Conservation (phyloP, 1,140 invertebrate genomes). For the Chlorops oryzae region DNA sequence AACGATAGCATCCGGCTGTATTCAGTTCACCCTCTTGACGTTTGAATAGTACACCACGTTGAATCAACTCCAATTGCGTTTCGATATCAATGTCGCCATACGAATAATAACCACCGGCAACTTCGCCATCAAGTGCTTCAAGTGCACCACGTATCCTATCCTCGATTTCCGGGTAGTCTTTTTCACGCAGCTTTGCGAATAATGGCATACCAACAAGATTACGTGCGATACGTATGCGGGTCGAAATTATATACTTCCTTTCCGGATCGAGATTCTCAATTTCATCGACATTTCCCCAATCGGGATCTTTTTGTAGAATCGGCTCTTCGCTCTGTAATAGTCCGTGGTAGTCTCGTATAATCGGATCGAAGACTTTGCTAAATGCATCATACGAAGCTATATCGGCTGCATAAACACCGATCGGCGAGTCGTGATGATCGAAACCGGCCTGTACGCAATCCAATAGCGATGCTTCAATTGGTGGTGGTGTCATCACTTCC, state of each 20-base stretch:
- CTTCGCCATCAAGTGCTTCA: conserved; percentile 51
- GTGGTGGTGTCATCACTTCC: conserved; percentile 54
- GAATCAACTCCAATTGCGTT: conserved; percentile 63
- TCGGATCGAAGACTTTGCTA: conserved; percentile 63
- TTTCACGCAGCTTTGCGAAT: conserved; percentile 65
- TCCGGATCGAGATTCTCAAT: conserved; percentile 69
- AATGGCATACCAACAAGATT: conserved; percentile 67
- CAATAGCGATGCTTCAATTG: conserved; percentile 49
- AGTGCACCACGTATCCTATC: conserved; percentile 32
- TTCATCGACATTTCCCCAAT: conserved; percentile 64
- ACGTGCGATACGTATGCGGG: conserved; percentile 66
- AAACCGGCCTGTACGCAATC: conserved; percentile 66
- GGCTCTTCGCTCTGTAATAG: conserved; percentile 57
- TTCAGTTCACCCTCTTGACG: conserved; percentile 65
- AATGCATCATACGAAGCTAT: conserved; percentile 65
- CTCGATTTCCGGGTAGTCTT: conserved; percentile 54
- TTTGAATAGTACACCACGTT: conserved; percentile 76
- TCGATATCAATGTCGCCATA: conserved; percentile 63
- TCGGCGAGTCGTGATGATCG: conserved; percentile 56
- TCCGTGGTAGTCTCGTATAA: conserved; percentile 71
- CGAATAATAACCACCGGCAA: conserved; percentile 63
- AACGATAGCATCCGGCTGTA: conserved; percentile 66
- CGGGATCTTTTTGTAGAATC: conserved; percentile 50
- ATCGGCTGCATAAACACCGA: conserved; percentile 70
- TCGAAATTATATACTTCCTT: conserved; percentile 64